Conservation (phyloP, 2,888 invertebrate species). For the Hirudinaria manillensis region DNA sequence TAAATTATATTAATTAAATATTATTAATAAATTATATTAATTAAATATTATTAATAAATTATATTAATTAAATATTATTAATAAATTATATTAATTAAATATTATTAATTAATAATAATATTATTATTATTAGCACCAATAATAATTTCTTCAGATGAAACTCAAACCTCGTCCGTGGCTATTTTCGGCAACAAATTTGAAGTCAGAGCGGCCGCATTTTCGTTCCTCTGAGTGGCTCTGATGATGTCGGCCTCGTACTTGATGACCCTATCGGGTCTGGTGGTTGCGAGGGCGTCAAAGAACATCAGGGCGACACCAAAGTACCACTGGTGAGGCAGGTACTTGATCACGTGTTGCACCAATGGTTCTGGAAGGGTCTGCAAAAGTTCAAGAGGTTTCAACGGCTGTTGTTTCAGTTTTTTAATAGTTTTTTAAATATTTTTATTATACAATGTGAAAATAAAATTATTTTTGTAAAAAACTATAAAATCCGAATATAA, state of each 20-base stretch:
- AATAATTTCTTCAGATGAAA: too few species aligned
- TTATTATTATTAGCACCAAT: too few species aligned
- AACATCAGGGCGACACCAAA: slow-evolving; percentile 28
- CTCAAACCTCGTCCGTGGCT: slow-evolving; percentile 23
- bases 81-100: too few species aligned
- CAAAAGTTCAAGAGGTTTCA: too few species aligned
- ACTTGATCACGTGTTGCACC: background rate
- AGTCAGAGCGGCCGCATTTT: slow-evolving; percentile 22
- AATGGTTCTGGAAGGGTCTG: background rate
- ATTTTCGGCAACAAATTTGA: slow-evolving; percentile 21
- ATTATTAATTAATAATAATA: too few species aligned
- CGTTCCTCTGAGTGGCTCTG: background rate
- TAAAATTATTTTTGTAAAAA: too few species aligned
- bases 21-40: too few species aligned
- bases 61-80: too few species aligned
- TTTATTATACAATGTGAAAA: slow-evolving; percentile 2
- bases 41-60: too few species aligned
- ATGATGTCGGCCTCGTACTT: slow-evolving; percentile 19
- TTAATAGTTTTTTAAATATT: background rate
- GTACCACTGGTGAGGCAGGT: slow-evolving; percentile 6
- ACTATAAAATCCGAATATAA: too few species aligned
- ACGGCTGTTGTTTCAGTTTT: background rate
- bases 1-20: too few species aligned
- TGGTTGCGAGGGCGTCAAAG: slow-evolving; percentile 26
- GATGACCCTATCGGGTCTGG: slow-evolving; percentile 11